Percentiles rank a stretch among this genome's conserved stretches.
Conservation (phyloP, 2,113 vertebrate species). For the Eurypyga helias region DNA sequence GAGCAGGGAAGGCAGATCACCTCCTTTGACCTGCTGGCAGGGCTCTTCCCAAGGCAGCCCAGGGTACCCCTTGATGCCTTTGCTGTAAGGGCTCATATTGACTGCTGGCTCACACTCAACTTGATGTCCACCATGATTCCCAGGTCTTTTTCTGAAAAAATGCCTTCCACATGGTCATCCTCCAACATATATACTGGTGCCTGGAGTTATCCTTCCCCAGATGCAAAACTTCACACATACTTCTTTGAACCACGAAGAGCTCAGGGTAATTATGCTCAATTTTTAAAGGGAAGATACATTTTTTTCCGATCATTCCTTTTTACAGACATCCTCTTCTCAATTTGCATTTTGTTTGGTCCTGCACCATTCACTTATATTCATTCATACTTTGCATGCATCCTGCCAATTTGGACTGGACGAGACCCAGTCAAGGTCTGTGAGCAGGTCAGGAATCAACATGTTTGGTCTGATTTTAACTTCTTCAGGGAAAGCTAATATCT, state of each 20-base stretch:
- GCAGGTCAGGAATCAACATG: neutral
- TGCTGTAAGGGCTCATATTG: neutral
- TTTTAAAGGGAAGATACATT: neutral
- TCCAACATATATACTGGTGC: neutral
- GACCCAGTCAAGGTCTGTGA: neutral
- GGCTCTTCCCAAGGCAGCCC: neutral
- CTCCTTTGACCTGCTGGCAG: neutral
- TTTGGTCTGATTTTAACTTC: neutral
- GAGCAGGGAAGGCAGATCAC: neutral
- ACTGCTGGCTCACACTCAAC: neutral
- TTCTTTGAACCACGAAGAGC: neutral
- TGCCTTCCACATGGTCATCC: neutral
- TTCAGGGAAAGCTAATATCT: neutral
- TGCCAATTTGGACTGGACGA: neutral
- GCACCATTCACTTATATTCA: too few relatives aligned
- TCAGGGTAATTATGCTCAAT: neutral
- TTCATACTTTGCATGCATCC: neutral
- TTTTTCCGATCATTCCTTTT: neutral
- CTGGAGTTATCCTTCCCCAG: neutral
- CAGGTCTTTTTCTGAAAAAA: neutral
- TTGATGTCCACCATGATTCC: neutral
- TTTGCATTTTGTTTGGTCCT: neutral
- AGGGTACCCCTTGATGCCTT: fast-evolving
- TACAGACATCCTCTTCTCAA: neutral
- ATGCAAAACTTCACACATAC: neutral